phyloP scores from a whole-genome alignment of 2,113 vertebrate species.

The Paramisgurnus dabryanus region DNA sequence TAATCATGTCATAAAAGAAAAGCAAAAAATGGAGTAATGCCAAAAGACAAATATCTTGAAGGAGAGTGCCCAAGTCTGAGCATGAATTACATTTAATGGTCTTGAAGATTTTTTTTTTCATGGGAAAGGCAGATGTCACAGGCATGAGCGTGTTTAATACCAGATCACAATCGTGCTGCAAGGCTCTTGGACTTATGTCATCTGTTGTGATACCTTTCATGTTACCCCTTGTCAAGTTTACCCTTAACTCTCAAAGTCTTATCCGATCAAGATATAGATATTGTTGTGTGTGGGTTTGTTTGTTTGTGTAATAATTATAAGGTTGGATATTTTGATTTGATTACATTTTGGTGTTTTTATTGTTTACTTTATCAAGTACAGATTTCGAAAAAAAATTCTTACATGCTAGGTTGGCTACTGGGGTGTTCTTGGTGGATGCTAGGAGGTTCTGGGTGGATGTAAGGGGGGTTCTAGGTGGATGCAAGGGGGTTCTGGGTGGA shows the following conservation, averaged over 20 bases:
- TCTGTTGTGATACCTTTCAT: background rate
- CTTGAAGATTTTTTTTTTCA: background rate
- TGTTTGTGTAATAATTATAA: background rate
- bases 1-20: conserved; percentile 6
- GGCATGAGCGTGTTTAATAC: conserved; percentile 26
- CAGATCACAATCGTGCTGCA: background rate
- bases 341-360: background rate
- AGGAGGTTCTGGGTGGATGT: too few species aligned
- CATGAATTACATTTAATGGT: conserved; percentile 25
- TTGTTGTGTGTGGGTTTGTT: background rate
- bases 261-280: conserved; percentile 3
- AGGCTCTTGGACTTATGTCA: conserved; percentile 5
- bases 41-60: background rate
- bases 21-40: background rate
- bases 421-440: too few species aligned
- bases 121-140: conserved; percentile 21
- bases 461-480: too few species aligned
- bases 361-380: background rate
- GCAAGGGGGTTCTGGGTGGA: too few species aligned
- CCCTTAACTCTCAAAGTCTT: background rate
- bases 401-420: too few species aligned
- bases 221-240: background rate
- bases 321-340: background rate
- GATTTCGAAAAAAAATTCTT: too few species aligned
- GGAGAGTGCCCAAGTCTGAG: conserved; percentile 7